Conservation (phyloP, 1,140 invertebrate species). For the Drosophila neocordata region DNA sequence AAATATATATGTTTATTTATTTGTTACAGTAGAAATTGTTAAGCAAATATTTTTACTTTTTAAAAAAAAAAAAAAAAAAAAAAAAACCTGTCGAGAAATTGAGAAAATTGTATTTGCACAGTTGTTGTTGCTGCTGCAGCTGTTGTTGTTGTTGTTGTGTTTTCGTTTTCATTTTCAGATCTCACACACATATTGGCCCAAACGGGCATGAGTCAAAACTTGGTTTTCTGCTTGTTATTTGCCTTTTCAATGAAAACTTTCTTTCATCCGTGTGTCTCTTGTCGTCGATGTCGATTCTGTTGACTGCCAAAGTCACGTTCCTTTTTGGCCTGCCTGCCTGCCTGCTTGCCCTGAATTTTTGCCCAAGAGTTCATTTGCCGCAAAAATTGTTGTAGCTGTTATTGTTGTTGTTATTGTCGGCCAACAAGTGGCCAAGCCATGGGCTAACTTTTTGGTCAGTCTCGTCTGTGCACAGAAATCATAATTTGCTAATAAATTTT, state of each 20-base stretch:
- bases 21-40: constrained; percentile 79
- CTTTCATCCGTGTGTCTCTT: constrained; percentile 60
- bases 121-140: constrained; percentile 29
- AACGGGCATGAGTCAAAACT: constrained; percentile 53
- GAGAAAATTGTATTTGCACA: constrained; percentile 68
- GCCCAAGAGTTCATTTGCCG: constrained; percentile 51
- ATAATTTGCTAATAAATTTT: constrained; percentile 79
- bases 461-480: constrained; percentile 64
- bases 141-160: constrained; percentile 36
- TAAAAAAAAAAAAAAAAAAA: constrained; percentile 30
- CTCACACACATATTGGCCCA: constrained; percentile 15
- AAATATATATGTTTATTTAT: constrained; percentile 46
- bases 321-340: constrained; percentile 27
- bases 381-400: background rate
- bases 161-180: constrained; percentile 61
- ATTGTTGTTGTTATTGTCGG: constrained; percentile 5
- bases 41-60: constrained; percentile 67
- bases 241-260: constrained; percentile 49
- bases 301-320: constrained; percentile 67
- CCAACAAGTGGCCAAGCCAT: constrained; percentile 43
- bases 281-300: constrained; percentile 55
- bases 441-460: constrained; percentile 16
- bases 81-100: constrained; percentile 71
- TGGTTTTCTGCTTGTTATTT: constrained; percentile 12
- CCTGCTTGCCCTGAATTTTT: constrained; percentile 59